Evolutionary conservation across 64 coral and sea anemone genomes (phyloP).

Genomic region (Cladopsammia gracilis): DNA sequence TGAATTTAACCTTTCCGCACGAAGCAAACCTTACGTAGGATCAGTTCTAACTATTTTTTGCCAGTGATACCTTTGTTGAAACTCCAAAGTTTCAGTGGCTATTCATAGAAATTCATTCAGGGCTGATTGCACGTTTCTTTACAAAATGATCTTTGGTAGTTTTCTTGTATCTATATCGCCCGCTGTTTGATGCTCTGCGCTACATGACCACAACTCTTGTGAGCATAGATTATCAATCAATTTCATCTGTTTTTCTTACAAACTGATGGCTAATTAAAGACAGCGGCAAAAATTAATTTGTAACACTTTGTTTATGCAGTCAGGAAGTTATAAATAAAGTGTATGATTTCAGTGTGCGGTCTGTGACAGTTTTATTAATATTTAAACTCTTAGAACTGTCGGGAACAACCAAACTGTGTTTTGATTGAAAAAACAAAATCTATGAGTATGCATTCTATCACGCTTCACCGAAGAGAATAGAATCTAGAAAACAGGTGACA

Average conservation of each 20-base stretch:
- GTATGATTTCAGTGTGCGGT: background rate
- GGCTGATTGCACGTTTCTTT: no score
- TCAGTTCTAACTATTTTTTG: no score
- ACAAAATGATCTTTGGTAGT: no score
- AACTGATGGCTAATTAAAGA: background rate
- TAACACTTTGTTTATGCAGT: background rate
- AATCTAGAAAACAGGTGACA: background rate
- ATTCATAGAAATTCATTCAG: no score
- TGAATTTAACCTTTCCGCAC: no score
- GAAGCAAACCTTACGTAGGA: no score
- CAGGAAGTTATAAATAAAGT: background rate
- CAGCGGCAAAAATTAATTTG: background rate
- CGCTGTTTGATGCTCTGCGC: no score
- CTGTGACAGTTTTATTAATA: background rate
- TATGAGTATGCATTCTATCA: no score
- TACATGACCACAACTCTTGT: no score
- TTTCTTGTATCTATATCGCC: no score
- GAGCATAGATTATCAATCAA: background rate
- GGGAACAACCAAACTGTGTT: background rate
- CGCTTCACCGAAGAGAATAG: background rate
- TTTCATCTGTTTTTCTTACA: background rate
- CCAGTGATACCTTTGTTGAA: no score
- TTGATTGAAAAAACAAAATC: background rate
- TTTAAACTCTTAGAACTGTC: background rate
- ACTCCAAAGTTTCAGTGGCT: no score